These are phyloP conservation scores for Fulica atra DNA, from an alignment of 2,113 vertebrate genomes.

Conservation along the genomic window DNA sequence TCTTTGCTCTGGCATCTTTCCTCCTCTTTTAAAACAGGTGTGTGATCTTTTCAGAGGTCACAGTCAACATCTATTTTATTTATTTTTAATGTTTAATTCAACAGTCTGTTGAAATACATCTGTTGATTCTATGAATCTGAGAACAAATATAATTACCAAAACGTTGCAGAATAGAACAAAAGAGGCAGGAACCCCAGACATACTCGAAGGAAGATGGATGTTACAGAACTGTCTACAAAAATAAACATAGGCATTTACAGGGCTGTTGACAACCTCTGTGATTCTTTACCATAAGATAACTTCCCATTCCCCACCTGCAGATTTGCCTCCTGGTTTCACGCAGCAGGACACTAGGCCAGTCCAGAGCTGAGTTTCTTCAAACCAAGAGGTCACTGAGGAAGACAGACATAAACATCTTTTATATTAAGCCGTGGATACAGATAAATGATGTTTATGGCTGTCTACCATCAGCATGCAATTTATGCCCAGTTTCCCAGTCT, in stretches of 20 bases:
- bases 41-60: neutral
- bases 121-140: neutral
- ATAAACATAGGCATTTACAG: neutral
- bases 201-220: neutral
- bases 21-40: neutral
- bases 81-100: neutral
- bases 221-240: neutral
- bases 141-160: neutral
- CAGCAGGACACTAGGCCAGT: neutral
- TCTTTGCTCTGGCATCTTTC: neutral
- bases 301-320: neutral
- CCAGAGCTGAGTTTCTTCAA: neutral
- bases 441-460: neutral
- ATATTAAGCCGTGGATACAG: neutral
- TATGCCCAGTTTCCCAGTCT: neutral
- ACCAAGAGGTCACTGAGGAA: neutral
- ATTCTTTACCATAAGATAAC: neutral
- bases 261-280: neutral
- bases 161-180: neutral
- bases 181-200: neutral
- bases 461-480: neutral
- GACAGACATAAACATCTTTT: neutral
- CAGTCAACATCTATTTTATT: neutral
- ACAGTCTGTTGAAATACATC: neutral
- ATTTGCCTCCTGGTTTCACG: neutral